Evolutionary conservation across 2,113 vertebrate species (phyloP).

Genomic region (Pachyramphus minor): DNA sequence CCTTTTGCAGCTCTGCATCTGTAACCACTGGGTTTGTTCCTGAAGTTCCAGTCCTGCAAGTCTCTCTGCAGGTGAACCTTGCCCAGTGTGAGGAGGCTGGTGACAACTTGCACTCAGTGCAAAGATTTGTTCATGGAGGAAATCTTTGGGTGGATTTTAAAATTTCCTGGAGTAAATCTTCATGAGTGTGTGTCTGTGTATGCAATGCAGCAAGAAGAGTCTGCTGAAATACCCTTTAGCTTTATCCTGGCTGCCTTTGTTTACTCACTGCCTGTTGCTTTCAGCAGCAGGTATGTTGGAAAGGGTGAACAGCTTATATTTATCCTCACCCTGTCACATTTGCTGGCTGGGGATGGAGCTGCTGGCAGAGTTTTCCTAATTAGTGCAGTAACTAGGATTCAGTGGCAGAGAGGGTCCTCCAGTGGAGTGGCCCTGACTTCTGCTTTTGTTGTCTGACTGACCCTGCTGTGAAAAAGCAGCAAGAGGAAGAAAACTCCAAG

Average conservation of each 20-base stretch:
- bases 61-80: neutral
- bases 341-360: neutral
- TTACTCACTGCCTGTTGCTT: neutral
- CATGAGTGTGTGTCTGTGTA: neutral
- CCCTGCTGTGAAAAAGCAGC: neutral
- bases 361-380: rapidly evolving
- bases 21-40: neutral
- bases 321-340: neutral
- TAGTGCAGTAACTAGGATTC: neutral
- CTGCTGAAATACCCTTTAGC: neutral
- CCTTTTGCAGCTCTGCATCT: neutral
- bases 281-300: neutral
- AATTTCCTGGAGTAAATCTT: neutral
- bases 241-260: neutral
- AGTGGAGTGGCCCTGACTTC: neutral
- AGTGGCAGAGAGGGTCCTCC: neutral
- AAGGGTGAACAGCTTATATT: neutral
- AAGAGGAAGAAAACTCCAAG: neutral
- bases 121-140: neutral
- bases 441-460: neutral
- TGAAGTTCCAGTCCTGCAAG: slow-evolving; percentile 21
- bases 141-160: neutral
- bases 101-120: neutral
- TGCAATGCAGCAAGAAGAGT: neutral
- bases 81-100: neutral